Evolutionary conservation across 2,797 vertebrate genomes (phyloP), one percentile per base, ranked within the genome.

Genomic region (Sebastes diploproa): DNA sequence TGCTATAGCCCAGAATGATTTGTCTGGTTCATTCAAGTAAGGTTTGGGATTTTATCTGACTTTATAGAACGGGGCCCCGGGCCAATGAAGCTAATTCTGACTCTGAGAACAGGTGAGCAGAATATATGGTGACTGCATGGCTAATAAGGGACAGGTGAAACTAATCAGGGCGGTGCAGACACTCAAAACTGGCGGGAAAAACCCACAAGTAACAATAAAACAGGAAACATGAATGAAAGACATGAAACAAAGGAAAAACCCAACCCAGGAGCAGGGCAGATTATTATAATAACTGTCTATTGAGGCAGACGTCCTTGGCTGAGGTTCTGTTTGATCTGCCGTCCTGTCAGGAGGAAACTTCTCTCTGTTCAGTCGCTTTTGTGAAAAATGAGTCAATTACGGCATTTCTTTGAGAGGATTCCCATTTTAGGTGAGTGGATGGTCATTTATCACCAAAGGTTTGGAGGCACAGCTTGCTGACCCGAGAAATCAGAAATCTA

Each of bases 341-440:
- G 23, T 78, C 76, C 81, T 90, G 86, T 88, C 88, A 79, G 52
- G 69, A 68, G 20, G 67, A 86, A 74, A 85, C 76, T 73, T 90
- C 78, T 67, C 52, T 75, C 72, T 80, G 70, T 86, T 88, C 84
- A 75, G 82, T 81, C 62, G 66, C 80, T 86, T 81, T 81, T 69
- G 81, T 94, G 92, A 95, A 92, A 94, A 94, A 95, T 94, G 91
- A 93, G 88, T 91, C 89, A 92, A 93, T 93, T 94, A 90, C 81
- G 2, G 23, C 72, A 84, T 92, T 92, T 94, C 77, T 90, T 89
- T 84, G 78, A 89, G 82, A 92, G 81, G 80, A 74, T 86, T 89
- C 82, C 88, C 82, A 86, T 93, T 93, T 91, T 81, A 75, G 81
- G 88, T 84, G 82, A 86, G 81, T 71, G 72, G 86, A 74, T 12